Base-by-base conservation (phyloP, 2,888 invertebrate genomes). In the Pyrocoelia pectoralis region DNA sequence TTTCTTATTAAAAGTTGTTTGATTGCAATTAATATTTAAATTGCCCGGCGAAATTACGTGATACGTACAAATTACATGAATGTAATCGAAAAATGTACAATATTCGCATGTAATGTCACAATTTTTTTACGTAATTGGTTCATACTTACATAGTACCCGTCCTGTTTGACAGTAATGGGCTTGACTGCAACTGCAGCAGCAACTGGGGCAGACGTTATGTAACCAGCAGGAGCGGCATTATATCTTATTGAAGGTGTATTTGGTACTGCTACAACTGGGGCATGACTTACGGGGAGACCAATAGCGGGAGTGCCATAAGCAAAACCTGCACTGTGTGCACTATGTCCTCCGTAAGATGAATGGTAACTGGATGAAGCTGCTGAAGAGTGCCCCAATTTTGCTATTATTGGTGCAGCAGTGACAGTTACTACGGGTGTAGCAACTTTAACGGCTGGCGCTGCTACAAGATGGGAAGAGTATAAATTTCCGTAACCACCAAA, bases 181-280 rank as follows among this genome's bases (percentile, higher is more conserved):
- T 65, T 61, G 56, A 51, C 66, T 52, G 60, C 29, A 43, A 48
- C 52, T 52, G 60, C 55, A 18, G 54, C 48, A 56, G 60, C 29
- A 43, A 48, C 52, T 52, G 60, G 57, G 14, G 54, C 48, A 56
- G 59, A 24, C 51, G 57, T 50, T 49, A 60, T 61, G 50, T 59
- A 24, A 66, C 55, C 56, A n/a, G 66, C 55, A 46, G 61, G 51
- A 49, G 54, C 55, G 67, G 68, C 61, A 49, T 41, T 41, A 33
- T 41, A 15, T 5, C 68, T 18, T 50, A 69, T 57, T 56, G 72
- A 55, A 55, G 61, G 61, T 14, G 65, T 46, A 33, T 58, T 68
- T 14, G 72, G 71, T 56, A 73, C 72, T 15, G 75, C 73, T 29
- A 73, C 71, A 40, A 74, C 68, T 12, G 77, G 73, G 6, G 66